These are phyloP conservation scores for Hylaeus anthracinus DNA, from an alignment of 1,140 invertebrate genomes.

Conservation along the genomic window DNA sequence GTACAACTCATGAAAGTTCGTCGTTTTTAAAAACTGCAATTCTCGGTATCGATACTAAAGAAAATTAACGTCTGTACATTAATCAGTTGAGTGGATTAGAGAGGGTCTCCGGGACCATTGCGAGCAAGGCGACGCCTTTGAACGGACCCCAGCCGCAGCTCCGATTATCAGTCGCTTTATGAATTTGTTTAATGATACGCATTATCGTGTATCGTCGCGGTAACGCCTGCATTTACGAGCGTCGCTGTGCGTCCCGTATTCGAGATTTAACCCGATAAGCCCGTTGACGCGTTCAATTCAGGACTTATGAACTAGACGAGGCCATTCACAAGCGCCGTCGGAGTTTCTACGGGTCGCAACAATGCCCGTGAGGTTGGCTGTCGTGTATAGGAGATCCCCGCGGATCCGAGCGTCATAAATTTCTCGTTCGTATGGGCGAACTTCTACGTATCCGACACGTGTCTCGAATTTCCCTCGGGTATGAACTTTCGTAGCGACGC, in stretches of 20 bases:
- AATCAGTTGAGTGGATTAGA: no score
- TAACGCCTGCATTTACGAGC: conserved; percentile 32
- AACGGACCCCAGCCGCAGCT: neutral
- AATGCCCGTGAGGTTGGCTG: neutral
- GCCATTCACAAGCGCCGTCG: neutral
- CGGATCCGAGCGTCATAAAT: conserved; percentile 30
- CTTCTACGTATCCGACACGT: conserved; percentile 41
- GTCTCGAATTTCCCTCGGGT: conserved; percentile 47
- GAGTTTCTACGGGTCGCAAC: conserved; percentile 5
- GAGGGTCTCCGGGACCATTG: no score
- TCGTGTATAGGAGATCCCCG: conserved; percentile 18
- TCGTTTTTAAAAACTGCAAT: no score
- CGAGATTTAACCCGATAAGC: conserved; percentile 29
- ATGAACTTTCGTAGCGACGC: conserved; percentile 32
- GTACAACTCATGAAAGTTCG: no score
- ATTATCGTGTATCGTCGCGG: conserved; percentile 27
- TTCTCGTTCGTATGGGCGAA: conserved; percentile 12
- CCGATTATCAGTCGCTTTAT: conserved; percentile 15
- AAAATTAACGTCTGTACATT: no score
- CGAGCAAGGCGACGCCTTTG: conserved; percentile 4
- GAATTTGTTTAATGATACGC: conserved; percentile 46
- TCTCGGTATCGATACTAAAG: no score
- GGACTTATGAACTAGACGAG: conserved; percentile 9
- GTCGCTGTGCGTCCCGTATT: neutral
- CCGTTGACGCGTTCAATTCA: conserved; percentile 46